A percentile compares a stretch with the other conserved stretches of the same genome.
Conservation (phyloP, 2,888 invertebrate species). For the Drosophila rellima region DNA sequence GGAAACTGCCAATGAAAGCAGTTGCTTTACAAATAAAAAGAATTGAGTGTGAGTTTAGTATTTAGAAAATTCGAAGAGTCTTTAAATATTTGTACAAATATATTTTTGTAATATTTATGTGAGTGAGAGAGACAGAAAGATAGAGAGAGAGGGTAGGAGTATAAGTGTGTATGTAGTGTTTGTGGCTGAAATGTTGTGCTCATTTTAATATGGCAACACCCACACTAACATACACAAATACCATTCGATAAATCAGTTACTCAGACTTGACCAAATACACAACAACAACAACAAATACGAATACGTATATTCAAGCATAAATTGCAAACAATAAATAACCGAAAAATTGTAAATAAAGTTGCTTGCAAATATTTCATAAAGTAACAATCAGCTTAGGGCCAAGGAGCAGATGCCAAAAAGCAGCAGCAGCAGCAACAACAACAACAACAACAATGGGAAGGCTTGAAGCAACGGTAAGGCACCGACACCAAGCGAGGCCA, state of each 20-base stretch:
- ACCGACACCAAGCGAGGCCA: slow-evolving; percentile 80
- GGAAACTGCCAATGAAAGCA: background rate
- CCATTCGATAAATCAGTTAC: slow-evolving; percentile 68
- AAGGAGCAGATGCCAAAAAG: slow-evolving; percentile 78
- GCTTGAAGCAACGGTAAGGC: slow-evolving; percentile 75
- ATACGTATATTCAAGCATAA: slow-evolving; percentile 70
- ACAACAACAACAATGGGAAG: slow-evolving; percentile 31
- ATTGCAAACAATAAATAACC: slow-evolving; percentile 83
- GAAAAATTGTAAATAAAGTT: slow-evolving; percentile 83
- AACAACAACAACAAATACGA: slow-evolving; percentile 9
- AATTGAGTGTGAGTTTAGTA: background rate
- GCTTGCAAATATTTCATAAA: slow-evolving; percentile 82
- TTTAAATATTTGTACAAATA: slow-evolving; percentile 10
- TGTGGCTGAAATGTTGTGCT: slow-evolving; percentile 18
- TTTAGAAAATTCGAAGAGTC: background rate
- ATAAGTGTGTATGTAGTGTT: background rate
- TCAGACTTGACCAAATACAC: slow-evolving; percentile 76
- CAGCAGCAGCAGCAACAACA: slow-evolving; percentile 47
- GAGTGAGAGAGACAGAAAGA: background rate
- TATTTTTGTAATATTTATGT: background rate
- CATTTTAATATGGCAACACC: slow-evolving; percentile 47
- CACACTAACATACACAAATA: slow-evolving; percentile 29
- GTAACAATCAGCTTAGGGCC: slow-evolving; percentile 81
- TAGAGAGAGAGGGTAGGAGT: background rate
- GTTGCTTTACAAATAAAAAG: background rate